Evolutionary conservation across 2,113 vertebrate species (phyloP).

Genomic region (Ailuropoda melanoleuca): DNA sequence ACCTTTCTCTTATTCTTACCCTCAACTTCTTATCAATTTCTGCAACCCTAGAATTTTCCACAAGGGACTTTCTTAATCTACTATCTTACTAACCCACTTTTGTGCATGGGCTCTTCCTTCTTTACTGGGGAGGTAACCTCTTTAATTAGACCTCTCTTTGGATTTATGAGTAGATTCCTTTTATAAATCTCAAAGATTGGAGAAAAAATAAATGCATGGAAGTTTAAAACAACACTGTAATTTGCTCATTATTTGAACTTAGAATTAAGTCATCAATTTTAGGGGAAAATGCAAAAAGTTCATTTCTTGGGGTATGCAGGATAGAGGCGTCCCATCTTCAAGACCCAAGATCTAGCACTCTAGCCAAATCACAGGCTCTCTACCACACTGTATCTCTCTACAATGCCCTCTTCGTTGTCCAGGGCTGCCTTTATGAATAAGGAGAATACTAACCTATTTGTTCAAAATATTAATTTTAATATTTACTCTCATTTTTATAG

Average conservation of each 20-base stretch:
- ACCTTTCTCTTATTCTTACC: not conserved
- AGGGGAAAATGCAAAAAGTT: not conserved
- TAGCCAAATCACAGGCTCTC: not conserved
- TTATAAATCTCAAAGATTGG: not conserved
- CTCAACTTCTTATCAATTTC: not conserved
- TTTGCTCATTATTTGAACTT: not conserved
- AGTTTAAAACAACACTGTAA: not conserved
- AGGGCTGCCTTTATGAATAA: not conserved
- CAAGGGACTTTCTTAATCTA: not conserved
- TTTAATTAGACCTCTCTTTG: not conserved
- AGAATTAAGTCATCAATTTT: not conserved
- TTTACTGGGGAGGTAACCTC: not conserved
- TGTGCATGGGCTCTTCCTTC: not conserved
- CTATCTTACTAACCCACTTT: not conserved
- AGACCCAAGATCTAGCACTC: not conserved
- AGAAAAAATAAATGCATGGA: not conserved
- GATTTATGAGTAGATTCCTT: not conserved
- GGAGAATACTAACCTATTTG: not conserved
- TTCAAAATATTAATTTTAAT: slow-evolving; percentile 12
- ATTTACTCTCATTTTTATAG: not conserved
- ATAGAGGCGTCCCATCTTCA: not conserved
- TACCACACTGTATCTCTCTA: not conserved
- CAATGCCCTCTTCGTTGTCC: not conserved
- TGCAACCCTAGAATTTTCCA: not conserved
- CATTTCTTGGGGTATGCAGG: not conserved